These are phyloP conservation scores for Apodemia mormo DNA, from an alignment of 2,888 invertebrate genomes.

Conservation along the genomic window DNA sequence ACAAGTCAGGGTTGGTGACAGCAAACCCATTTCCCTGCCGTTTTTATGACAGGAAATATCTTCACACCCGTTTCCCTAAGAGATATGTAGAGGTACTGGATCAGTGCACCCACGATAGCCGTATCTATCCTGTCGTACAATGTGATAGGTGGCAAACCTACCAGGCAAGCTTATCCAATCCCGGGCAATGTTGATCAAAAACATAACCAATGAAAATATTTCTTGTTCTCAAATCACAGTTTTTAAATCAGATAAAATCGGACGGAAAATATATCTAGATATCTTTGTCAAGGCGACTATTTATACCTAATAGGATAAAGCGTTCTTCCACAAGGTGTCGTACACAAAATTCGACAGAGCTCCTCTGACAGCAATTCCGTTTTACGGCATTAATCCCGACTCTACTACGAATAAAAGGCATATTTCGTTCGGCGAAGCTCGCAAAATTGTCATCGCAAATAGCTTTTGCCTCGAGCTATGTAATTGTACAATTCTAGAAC, in stretches of 20 bases:
- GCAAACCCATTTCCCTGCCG: no score
- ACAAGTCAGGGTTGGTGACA: no score
- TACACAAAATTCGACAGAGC: conserved; percentile 56
- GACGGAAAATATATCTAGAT: neutral
- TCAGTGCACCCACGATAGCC: no score
- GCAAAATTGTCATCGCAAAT: conserved; percentile 82
- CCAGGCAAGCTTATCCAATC: no score
- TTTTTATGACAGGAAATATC: no score
- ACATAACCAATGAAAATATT: no score
- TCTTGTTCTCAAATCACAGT: no score
- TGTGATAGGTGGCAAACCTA: no score
- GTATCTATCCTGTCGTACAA: no score
- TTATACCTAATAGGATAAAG: conserved; percentile 3
- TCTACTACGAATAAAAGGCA: conserved; percentile 79
- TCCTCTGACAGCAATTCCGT: conserved; percentile 76
- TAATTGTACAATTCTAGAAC: conserved; percentile 43
- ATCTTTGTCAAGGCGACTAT: neutral
- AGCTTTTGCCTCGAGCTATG: conserved; percentile 72
- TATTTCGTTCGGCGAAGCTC: conserved; percentile 79
- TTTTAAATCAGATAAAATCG: conserved; percentile 24
- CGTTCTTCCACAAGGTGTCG: conserved; percentile 52
- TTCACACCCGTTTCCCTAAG: no score
- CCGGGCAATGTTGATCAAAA: no score
- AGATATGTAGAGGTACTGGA: no score
- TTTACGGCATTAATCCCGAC: conserved; percentile 79